Percentiles rank a stretch among this genome's conserved stretches.
phyloP scores from a whole-genome alignment of 2,888 invertebrate species.

The Tinea pellionella region DNA sequence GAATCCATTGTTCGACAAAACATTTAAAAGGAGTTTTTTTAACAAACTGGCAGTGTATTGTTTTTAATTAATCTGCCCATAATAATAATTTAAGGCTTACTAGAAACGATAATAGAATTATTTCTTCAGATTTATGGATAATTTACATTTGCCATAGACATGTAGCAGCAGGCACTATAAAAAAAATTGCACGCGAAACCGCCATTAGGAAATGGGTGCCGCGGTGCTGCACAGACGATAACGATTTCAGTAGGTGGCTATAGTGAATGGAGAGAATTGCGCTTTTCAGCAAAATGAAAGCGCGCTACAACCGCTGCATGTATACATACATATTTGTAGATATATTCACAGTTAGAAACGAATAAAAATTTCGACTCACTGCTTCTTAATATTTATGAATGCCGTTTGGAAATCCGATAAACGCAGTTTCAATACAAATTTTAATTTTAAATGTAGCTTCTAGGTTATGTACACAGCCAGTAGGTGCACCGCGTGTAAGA shows the following conservation, averaged over 20 bases:
- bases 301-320: constrained; percentile 36
- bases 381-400: constrained; percentile 28
- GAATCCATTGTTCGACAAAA: background rate
- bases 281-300: constrained; percentile 63
- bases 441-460: background rate
- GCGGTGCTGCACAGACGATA: constrained; percentile 53
- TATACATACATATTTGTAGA: constrained; percentile 20
- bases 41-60: no score
- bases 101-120: no score
- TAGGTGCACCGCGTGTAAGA: background rate
- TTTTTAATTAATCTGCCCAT: no score
- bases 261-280: constrained; percentile 62
- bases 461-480: background rate
- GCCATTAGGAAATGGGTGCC: constrained; percentile 62
- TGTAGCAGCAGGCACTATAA: constrained; percentile 15
- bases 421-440: background rate
- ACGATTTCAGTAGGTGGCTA: constrained; percentile 58
- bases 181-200: constrained; percentile 59
- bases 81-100: no score
- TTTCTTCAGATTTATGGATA: no score
- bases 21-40: no score
- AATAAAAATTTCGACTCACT: constrained; percentile 31
- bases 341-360: constrained; percentile 33
- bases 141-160: background rate
- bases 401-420: background rate